These are phyloP conservation scores for Bubalus kerabau DNA, from an alignment of 2,113 vertebrate genomes.

Conservation along the genomic window DNA sequence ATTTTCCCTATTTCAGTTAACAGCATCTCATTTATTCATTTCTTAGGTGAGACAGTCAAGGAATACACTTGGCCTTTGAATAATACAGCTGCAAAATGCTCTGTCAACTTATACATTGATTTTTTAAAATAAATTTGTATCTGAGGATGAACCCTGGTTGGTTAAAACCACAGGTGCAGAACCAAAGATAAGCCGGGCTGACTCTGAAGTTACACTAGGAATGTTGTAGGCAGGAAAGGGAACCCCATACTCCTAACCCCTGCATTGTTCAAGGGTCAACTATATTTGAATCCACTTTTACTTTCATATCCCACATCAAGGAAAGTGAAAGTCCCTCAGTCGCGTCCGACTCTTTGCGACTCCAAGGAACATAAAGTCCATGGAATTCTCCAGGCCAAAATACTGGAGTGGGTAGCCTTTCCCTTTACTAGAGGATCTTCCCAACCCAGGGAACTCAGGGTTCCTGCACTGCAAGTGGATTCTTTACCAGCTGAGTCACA, in stretches of 20 bases:
- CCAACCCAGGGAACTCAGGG: neutral
- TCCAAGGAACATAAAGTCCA: neutral
- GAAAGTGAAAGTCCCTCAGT: neutral
- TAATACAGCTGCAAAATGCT: neutral
- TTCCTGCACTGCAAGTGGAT: neutral
- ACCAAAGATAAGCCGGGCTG: neutral
- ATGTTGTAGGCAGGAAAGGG: neutral
- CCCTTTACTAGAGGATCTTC: neutral
- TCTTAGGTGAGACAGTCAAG: neutral
- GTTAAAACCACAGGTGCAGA: neutral
- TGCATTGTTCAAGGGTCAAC: neutral
- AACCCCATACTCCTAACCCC: neutral
- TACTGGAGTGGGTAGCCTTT: neutral
- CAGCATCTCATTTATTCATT: neutral
- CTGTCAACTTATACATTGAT: neutral
- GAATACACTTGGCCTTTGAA: neutral
- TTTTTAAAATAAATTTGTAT: neutral
- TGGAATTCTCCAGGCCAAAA: neutral
- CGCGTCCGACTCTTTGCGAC: fast-evolving
- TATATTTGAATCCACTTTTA: neutral
- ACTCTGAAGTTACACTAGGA: neutral
- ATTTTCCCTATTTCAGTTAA: neutral
- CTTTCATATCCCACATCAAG: neutral
- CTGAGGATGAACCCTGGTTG: neutral
- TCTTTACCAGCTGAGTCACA: neutral